phyloP scores from a whole-genome alignment of 2,888 invertebrate genomes.

The Heterodera filipjevi region DNA sequence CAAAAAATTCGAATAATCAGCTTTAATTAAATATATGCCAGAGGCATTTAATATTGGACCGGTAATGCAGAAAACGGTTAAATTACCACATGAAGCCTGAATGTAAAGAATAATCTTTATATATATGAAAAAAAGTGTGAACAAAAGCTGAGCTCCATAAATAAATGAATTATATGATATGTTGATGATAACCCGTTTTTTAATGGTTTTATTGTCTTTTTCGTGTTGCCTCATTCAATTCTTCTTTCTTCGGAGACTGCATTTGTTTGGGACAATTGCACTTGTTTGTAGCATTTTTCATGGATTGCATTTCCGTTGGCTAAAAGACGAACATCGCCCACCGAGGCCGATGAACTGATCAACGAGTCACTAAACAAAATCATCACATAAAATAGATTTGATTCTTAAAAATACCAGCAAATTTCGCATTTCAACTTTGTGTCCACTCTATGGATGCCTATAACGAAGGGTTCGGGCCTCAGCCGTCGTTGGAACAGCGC shows the following conservation, averaged over 20 bases:
- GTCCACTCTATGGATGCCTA: conserved; percentile 17
- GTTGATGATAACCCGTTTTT: neutral
- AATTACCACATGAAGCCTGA: too few species aligned
- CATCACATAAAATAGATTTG: neutral
- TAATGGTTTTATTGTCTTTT: neutral
- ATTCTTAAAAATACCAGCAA: conserved; percentile 6
- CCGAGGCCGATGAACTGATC: neutral
- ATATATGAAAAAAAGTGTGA: too few species aligned
- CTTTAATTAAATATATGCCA: too few species aligned
- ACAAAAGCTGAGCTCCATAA: neutral
- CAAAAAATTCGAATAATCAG: too few species aligned
- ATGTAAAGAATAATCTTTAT: too few species aligned
- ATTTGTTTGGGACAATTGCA: neutral
- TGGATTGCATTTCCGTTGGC: conserved; percentile 17
- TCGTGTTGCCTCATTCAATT: neutral
- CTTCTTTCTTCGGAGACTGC: neutral
- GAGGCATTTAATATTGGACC: too few species aligned
- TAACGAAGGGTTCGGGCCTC: conserved; percentile 39
- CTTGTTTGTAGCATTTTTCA: conserved; percentile 11
- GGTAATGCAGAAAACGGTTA: too few species aligned
- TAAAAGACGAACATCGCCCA: conserved; percentile 6
- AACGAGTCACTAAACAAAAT: neutral
- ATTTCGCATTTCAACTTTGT: conserved; percentile 7
- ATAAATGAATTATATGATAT: neutral
- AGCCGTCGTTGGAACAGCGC: conserved; percentile 24